These are phyloP conservation scores for Holacanthus passer DNA, from an alignment of 2,113 vertebrate species.

Conservation along the genomic window DNA sequence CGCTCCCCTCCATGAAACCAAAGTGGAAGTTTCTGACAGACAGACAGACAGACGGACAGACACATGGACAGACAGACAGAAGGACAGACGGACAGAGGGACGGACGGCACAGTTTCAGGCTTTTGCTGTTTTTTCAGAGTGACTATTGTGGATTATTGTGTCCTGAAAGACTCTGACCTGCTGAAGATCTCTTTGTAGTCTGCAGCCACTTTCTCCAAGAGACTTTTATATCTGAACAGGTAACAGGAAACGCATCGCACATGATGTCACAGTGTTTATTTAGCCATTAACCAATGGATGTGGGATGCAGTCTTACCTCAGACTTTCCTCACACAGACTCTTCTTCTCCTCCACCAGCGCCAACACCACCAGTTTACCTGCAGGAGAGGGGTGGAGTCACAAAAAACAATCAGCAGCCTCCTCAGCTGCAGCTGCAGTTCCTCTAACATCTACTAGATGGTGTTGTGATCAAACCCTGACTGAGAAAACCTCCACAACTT, in stretches of 20 bases:
- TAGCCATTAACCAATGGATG: background rate
- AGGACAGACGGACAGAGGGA: background rate
- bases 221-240: conserved; percentile 85
- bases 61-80: conserved; percentile 11
- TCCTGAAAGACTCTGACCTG: conserved; percentile 80
- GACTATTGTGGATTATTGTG: too few species aligned
- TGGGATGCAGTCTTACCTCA: conserved; percentile 81
- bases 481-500: too few species aligned
- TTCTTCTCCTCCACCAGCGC: conserved; percentile 91
- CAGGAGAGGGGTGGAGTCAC: background rate
- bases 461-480: background rate
- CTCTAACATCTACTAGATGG: background rate
- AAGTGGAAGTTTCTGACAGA: conserved; percentile 88
- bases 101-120: background rate
- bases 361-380: conserved; percentile 92
- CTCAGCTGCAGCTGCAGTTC: background rate
- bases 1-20: conserved; percentile 92
- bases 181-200: conserved; percentile 89
- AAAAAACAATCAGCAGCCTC: conserved; percentile 17
- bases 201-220: conserved; percentile 90
- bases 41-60: background rate
- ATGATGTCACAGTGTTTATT: background rate
- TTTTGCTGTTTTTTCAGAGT: background rate
- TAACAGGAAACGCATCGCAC: conserved; percentile 26
- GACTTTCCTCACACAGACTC: conserved; percentile 85